Evolutionary conservation across 1,140 invertebrate species (phyloP), one percentile per base, ranked within the genome.

Genomic region (Ylistrum balloti): DNA sequence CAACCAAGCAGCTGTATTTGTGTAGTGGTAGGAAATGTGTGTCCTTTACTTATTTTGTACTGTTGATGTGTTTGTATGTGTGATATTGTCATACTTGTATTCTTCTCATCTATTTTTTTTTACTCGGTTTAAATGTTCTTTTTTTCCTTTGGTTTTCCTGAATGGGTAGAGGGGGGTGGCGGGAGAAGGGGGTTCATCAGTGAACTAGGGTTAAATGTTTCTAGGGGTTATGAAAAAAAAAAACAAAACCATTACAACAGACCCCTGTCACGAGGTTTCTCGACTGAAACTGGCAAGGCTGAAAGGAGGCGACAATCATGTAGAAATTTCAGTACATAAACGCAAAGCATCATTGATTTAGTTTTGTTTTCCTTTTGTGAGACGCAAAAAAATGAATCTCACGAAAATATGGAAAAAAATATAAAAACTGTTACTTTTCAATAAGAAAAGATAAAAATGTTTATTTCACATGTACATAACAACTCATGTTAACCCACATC

Each of bases 391-490:
- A n/a, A n/a, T n/a, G n/a, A n/a, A n/a, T n/a, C n/a, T n/a, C n/a
- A n/a, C n/a, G n/a, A n/a, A n/a, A n/a, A 38, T 38, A 7, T 38
- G 13, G 13, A 22, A 56, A 56, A 20, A 28, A n/a, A 74, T 2
- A 74, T n/a, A n/a, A n/a, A n/a, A n/a, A n/a, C n/a, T n/a, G n/a
- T 74, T 74, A 5, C 28, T 74, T 74, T 74, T 74, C 56, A 74
- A n/a, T 74, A 74, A 1, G 56, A 74, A 74, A 74, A 74, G 56
- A 28, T 74, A n/a, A 74, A 45, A 74, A 74, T 74, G 56, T 74
- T 74, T 74, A 74, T 74, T 45, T 74, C n/a, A 74, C 56, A 74
- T 74, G 56, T 74, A 5, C 56, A 74, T 74, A 74, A 74, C 56
- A 74, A 28, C 56, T 74, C 22, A 74, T 17, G 56, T 74, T 28